These are phyloP conservation scores for Caranx melampygus DNA, from an alignment of 2,113 vertebrate species.

Conservation along the genomic window DNA sequence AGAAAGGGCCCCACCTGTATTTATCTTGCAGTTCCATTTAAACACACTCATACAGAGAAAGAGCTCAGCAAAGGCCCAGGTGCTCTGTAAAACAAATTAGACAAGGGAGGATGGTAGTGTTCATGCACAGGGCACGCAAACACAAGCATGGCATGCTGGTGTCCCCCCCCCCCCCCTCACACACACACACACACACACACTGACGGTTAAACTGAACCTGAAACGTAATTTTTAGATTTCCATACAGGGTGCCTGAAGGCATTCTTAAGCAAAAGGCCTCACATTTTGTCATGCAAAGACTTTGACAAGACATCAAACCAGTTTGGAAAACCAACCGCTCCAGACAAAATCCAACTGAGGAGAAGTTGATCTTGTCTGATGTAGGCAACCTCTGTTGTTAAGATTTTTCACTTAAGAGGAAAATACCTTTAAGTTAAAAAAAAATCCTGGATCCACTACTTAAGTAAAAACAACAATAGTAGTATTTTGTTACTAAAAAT, in stretches of 20 bases:
- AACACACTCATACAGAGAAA: constrained; percentile 47
- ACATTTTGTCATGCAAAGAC: constrained; percentile 62
- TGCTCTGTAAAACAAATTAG: constrained; percentile 78
- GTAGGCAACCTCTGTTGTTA: background rate
- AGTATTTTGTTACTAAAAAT: background rate
- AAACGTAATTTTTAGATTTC: constrained; percentile 65
- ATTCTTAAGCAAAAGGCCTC: constrained; percentile 61
- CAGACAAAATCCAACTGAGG: background rate
- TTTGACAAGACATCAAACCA: constrained; percentile 2
- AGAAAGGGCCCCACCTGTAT: constrained; percentile 80
- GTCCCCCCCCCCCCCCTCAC: background rate
- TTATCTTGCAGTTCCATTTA: constrained; percentile 74
- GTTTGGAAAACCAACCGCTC: constrained; percentile 15
- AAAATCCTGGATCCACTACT: background rate
- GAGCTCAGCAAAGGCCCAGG: constrained; percentile 62
- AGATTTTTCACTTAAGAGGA: too few species aligned
- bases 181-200: constrained; percentile 7
- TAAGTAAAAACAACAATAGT: background rate
- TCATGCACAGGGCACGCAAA: constrained; percentile 41
- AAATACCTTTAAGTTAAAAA: too few species aligned
- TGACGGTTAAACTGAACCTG: constrained; percentile 76
- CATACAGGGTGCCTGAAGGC: constrained; percentile 56
- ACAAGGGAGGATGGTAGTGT: constrained; percentile 70
- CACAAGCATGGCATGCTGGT: background rate
- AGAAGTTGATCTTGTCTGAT: background rate